Conservation (phyloP, 1,140 invertebrate genomes). For the Lucilia cuprina region DNA sequence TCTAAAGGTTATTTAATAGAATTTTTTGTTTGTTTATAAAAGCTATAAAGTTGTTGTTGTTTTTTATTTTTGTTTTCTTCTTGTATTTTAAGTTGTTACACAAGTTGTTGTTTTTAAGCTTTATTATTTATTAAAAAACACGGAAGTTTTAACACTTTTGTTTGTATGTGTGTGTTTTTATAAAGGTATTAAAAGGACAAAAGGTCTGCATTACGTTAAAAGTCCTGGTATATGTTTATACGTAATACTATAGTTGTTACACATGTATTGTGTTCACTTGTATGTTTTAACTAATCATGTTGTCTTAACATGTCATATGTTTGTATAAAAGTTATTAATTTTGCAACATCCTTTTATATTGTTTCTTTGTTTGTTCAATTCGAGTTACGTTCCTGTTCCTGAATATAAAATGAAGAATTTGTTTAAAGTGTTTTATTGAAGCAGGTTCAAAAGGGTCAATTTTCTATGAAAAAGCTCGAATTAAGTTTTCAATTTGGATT, state of each 20-base stretch:
- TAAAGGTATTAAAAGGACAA: not conserved
- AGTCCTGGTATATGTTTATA: not conserved
- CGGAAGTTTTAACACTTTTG: constrained; percentile 18
- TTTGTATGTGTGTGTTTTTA: not conserved
- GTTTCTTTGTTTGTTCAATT: too few relatives aligned
- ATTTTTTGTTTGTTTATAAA: not conserved
- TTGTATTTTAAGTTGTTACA: not conserved
- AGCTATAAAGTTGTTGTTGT: not conserved
- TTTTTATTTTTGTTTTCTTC: too few relatives aligned
- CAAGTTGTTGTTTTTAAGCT: not conserved
- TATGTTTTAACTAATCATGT: not conserved
- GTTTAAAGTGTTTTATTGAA: too few relatives aligned
- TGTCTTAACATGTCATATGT: not conserved
- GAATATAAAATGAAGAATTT: too few relatives aligned
- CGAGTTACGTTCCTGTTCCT: too few relatives aligned
- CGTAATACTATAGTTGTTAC: not conserved
- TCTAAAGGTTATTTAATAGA: not conserved
- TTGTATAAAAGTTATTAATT: not conserved
- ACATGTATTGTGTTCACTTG: not conserved
- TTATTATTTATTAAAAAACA: constrained; percentile 29
- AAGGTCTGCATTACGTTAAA: not conserved
- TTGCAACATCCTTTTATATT: too few relatives aligned
- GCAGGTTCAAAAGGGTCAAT: too few relatives aligned
- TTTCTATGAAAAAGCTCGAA: too few relatives aligned
- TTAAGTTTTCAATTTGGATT: too few relatives aligned